Evolutionary conservation across 2,797 vertebrate species (phyloP).

Genomic region (Labeo calbasu): DNA sequence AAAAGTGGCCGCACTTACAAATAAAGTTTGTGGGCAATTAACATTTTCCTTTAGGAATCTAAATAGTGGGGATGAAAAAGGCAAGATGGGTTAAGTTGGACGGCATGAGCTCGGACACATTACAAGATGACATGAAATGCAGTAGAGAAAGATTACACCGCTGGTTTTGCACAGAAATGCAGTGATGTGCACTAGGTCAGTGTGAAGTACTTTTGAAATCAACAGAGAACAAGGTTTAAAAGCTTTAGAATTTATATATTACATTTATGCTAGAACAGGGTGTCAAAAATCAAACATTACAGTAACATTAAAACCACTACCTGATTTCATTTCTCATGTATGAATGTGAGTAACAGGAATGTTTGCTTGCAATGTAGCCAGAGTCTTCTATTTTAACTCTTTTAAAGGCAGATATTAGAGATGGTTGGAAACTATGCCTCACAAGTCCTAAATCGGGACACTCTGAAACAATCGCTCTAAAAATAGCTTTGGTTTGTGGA

Average conservation of each 20-base stretch:
- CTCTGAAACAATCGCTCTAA: constrained; percentile 43
- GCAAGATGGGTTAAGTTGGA: constrained; percentile 66
- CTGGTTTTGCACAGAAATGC: constrained; percentile 5
- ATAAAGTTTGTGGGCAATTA: constrained; percentile 90
- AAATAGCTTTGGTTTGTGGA: constrained; percentile 39
- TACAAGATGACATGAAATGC: constrained; percentile 45
- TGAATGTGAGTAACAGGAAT: background rate
- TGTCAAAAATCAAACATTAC: no score
- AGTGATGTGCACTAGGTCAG: background rate
- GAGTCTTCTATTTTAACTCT: background rate
- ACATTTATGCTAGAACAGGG: background rate
- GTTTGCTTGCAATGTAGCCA: background rate
- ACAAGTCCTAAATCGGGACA: constrained; percentile 44
- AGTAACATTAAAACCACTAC: background rate
- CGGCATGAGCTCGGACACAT: constrained; percentile 37
- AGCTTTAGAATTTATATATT: background rate
- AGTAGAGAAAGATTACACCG: constrained; percentile 16
- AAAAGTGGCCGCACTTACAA: constrained; percentile 88
- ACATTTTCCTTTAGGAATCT: constrained; percentile 97
- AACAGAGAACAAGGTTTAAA: background rate
- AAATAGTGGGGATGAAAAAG: constrained; percentile 73
- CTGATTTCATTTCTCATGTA: background rate
- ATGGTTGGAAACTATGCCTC: constrained; percentile 24
- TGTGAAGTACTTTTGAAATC: background rate
- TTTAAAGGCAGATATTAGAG: constrained; percentile 12